Percentiles rank a stretch among this genome's conserved stretches.
phyloP scores from a whole-genome alignment of 2,888 invertebrate genomes.

The Ctena decussata region DNA sequence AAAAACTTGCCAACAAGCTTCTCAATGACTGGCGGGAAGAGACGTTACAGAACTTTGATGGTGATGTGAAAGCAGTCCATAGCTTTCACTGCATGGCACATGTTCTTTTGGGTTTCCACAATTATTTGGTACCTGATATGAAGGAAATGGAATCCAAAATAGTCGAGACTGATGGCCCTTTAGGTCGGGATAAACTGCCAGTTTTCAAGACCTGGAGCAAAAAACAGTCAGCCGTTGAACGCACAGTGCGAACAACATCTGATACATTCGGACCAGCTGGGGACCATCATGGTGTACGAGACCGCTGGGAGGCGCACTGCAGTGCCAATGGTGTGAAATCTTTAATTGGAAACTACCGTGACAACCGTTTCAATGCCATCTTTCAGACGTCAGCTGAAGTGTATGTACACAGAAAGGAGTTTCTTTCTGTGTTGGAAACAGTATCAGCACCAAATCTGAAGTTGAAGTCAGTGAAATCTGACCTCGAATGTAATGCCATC shows the following conservation, averaged over 20 bases:
- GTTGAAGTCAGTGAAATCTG: slow-evolving; percentile 27
- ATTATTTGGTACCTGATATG: slow-evolving; percentile 14
- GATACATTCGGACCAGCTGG: slow-evolving; percentile 40
- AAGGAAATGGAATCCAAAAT: slow-evolving; percentile 13
- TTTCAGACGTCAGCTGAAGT: slow-evolving; percentile 55
- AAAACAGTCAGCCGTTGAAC: slow-evolving; percentile 17
- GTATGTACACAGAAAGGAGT: slow-evolving; percentile 27
- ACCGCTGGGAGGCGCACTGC: slow-evolving; percentile 36
- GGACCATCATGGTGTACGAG: slow-evolving; percentile 38
- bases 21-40: slow-evolving; percentile 24
- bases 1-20: slow-evolving; percentile 24
- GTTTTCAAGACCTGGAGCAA: slow-evolving; percentile 30
- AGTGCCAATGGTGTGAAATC: slow-evolving; percentile 23
- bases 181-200: slow-evolving; percentile 43
- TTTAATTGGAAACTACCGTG: slow-evolving; percentile 42
- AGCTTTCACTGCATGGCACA: slow-evolving; percentile 27
- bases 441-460: slow-evolving; percentile 36
- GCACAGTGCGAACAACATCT: slow-evolving; percentile 21
- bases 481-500: slow-evolving; percentile 20
- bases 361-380: slow-evolving; percentile 52
- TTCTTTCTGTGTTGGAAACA: not conserved
- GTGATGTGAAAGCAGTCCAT: slow-evolving; percentile 7
- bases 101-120: slow-evolving; percentile 47
- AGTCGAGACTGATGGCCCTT: not conserved
- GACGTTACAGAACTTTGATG: not conserved